Conservation (phyloP, 2,888 invertebrate genomes). For the Chrysina gloriosa region DNA sequence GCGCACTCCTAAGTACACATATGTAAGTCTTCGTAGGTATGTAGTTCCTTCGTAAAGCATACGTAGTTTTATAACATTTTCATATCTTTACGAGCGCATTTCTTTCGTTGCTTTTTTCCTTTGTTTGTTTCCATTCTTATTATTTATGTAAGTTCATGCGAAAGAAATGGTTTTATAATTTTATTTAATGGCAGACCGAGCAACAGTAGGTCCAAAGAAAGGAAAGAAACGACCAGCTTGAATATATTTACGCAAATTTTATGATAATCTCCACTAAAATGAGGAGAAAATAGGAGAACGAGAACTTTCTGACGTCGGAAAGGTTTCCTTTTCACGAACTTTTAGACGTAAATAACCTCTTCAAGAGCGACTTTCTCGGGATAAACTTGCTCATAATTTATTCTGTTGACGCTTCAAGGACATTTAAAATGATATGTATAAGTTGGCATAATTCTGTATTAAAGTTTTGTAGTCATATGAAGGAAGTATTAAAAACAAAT, state of each 20-base stretch:
- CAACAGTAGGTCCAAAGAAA: background rate
- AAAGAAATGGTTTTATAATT: conserved; percentile 28
- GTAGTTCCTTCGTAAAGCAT: background rate
- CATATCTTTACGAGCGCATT: conserved; percentile 5
- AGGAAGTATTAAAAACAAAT: no score
- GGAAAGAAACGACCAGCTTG: conserved; percentile 5
- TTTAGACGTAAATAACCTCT: conserved; percentile 27
- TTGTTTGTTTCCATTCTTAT: conserved; percentile 20
- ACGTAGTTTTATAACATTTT: conserved; percentile 1
- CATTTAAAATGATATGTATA: conserved; percentile 8
- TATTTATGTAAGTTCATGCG: conserved; percentile 25
- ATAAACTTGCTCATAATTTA: conserved; percentile 18
- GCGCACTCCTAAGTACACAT: no score
- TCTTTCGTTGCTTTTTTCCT: background rate
- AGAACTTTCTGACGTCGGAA: conserved; percentile 19
- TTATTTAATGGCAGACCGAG: conserved; percentile 25
- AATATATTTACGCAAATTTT: conserved; percentile 36
- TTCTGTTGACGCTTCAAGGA: background rate
- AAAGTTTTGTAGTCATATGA: conserved; percentile 5
- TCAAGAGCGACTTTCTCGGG: background rate
- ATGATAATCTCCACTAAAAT: conserved; percentile 33
- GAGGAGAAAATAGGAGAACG: conserved; percentile 23
- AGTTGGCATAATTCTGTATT: background rate
- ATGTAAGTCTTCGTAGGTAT: no score
- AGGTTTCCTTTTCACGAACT: conserved; percentile 19